Evolutionary conservation across 1,140 invertebrate genomes (phyloP).

Genomic region (Galleria mellonella): DNA sequence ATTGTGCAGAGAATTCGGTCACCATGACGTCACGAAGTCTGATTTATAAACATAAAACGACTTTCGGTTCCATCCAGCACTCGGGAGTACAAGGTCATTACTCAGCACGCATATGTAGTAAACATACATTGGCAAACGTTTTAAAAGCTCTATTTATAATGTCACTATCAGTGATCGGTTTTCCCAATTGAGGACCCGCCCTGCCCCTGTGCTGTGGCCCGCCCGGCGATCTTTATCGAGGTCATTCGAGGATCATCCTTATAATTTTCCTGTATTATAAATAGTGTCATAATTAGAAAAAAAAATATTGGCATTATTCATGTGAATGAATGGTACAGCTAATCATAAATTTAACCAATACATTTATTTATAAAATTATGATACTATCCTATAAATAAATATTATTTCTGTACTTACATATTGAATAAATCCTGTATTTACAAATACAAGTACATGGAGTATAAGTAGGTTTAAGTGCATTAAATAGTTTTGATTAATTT

Average conservation of each 20-base stretch:
- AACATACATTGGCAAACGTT: conserved; percentile 54
- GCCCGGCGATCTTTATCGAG: too few relatives aligned
- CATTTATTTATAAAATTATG: too few relatives aligned
- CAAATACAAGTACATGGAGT: too few relatives aligned
- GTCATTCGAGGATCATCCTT: not conserved
- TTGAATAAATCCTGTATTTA: too few relatives aligned
- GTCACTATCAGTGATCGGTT: conserved; percentile 34
- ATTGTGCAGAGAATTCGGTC: conserved; percentile 44
- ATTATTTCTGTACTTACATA: too few relatives aligned
- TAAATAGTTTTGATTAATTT: too few relatives aligned
- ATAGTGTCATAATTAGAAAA: not conserved
- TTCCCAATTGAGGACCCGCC: conserved; percentile 49
- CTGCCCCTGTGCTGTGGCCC: conserved; percentile 40
- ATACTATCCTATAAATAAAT: too few relatives aligned
- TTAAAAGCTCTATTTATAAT: conserved; percentile 56
- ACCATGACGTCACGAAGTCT: conserved; percentile 62
- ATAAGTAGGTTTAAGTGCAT: too few relatives aligned
- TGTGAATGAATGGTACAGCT: too few relatives aligned
- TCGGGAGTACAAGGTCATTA: conserved; percentile 58
- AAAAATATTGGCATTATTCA: too few relatives aligned
- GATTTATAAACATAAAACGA: conserved; percentile 66
- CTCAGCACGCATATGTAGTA: conserved; percentile 42
- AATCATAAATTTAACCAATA: too few relatives aligned
- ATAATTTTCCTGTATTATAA: conserved; percentile 2
- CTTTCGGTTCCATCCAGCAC: conserved; percentile 52